Evolutionary conservation across 2,888 invertebrate genomes (phyloP).

Genomic region (Diarsia mendica): DNA sequence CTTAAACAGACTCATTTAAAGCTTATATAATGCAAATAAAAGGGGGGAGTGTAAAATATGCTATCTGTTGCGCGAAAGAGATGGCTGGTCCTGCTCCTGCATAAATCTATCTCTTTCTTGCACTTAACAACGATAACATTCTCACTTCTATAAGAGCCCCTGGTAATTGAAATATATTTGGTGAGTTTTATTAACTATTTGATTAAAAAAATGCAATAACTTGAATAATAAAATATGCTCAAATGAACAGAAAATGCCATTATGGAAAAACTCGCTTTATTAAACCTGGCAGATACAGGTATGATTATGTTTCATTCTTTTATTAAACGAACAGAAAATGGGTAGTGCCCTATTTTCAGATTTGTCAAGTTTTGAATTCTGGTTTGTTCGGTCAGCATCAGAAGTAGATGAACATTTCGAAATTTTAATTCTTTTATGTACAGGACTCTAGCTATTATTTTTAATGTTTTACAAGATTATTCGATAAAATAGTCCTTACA

Average conservation of each 20-base stretch:
- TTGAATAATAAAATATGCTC: too few relatives aligned
- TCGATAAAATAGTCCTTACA: too few relatives aligned
- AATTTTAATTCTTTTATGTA: too few relatives aligned
- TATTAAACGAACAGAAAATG: background rate
- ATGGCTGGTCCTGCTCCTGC: background rate
- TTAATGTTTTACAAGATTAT: too few relatives aligned
- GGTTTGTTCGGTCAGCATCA: too few relatives aligned
- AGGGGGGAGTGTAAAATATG: background rate
- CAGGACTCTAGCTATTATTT: too few relatives aligned
- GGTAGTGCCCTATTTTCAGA: background rate
- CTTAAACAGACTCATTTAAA: slow-evolving; percentile 40
- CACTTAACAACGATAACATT: background rate
- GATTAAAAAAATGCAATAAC: too few relatives aligned
- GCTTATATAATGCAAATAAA: slow-evolving; percentile 29
- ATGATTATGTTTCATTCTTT: background rate
- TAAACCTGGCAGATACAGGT: too few relatives aligned
- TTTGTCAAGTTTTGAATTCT: background rate
- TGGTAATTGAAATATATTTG: background rate
- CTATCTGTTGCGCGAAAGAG: background rate
- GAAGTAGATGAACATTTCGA: too few relatives aligned
- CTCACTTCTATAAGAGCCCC: background rate
- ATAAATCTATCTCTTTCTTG: background rate
- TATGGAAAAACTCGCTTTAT: too few relatives aligned
- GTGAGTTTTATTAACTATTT: too few relatives aligned
- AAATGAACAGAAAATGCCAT: too few relatives aligned